Evolutionary conservation across 2,113 vertebrate genomes (phyloP).

Genomic region (Bungarus multicinctus): DNA sequence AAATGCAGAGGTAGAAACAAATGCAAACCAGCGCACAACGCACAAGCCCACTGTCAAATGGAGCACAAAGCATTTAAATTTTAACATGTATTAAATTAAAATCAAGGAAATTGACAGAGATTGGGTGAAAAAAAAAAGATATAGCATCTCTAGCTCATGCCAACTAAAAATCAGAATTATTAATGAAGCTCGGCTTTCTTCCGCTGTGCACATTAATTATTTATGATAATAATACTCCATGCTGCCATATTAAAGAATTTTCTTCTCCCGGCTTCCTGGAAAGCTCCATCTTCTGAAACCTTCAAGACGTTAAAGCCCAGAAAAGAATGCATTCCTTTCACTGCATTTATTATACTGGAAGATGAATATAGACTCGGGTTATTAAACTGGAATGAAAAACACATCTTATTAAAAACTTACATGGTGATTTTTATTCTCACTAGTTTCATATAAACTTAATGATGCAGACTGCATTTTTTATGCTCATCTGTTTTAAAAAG

Average conservation of each 20-base stretch:
- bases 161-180: conserved; percentile 86
- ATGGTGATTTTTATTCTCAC: conserved; percentile 87
- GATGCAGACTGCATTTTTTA: conserved; percentile 85
- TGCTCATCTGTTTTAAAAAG: conserved; percentile 86
- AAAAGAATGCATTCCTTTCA: conserved; percentile 76
- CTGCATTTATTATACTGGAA: conserved; percentile 80
- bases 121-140: conserved; percentile 77
- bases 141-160: conserved; percentile 76
- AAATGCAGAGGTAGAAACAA: conserved; percentile 66
- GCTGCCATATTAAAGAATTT: conserved; percentile 82
- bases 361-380: conserved; percentile 85
- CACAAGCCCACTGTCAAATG: conserved; percentile 20
- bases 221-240: conserved; percentile 82
- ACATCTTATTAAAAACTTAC: conserved; percentile 85
- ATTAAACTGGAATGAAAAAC: conserved; percentile 88
- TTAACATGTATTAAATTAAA: conserved; percentile 73
- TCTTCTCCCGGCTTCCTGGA: conserved; percentile 75
- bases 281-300: conserved; percentile 76
- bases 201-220: conserved; percentile 83
- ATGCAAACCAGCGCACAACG: neutral
- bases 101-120: conserved; percentile 75
- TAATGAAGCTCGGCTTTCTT: conserved; percentile 82
- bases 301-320: conserved; percentile 72
- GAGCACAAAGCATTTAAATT: conserved; percentile 61
- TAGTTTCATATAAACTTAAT: conserved; percentile 88